Evolutionary conservation across 2,797 vertebrate species (phyloP), one percentile per base, ranked within the genome.

Genomic region (Euphonia xanthogaster): DNA sequence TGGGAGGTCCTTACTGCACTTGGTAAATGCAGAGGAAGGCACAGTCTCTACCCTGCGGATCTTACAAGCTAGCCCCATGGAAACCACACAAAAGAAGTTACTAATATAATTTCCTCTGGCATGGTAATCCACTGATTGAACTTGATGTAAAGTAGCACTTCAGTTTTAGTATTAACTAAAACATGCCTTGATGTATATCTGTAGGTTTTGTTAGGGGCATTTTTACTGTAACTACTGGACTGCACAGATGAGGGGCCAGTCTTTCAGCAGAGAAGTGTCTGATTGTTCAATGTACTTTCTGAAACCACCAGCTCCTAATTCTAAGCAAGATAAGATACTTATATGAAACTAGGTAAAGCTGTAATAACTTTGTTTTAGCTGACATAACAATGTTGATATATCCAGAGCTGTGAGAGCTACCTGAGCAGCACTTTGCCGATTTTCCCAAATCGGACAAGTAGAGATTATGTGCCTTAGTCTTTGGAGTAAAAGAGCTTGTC

Each of bases 31-130:
- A 67, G 51, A 53, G 15, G 4, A 13, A 60, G 77, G 14, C 31
- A 66, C 0, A 0, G 40, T 54, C n/a, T 19, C 33, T 81, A 19
- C 12, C 22, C 24, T 10, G 10, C 48, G 30, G 53, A 10, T 50
- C 30, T 71, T 65, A 67, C 33, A 27, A 77, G 12, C 25, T 40
- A 89, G 23, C 19, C 20, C 31, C 21, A 12, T 20, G 33, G 25
- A 70, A 88, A 53, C 13, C 4, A 2, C 40, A 35, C 20, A 55
- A 35, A 66, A 81, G 20, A 70, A 33, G 12, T 76, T 58, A 40
- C 14, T 51, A 40, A 28, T 31, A 20, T 28, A 8, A 40, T 65
- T 76, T 71, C 33, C 9, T 85, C 35, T 45, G 40, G 5, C 16
- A 4, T 42, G 18, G 24, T 37, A 31, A 63, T 81, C 27, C n/a